Conservation (phyloP, 2,888 invertebrate genomes). For the Erpobdella octoculata region DNA sequence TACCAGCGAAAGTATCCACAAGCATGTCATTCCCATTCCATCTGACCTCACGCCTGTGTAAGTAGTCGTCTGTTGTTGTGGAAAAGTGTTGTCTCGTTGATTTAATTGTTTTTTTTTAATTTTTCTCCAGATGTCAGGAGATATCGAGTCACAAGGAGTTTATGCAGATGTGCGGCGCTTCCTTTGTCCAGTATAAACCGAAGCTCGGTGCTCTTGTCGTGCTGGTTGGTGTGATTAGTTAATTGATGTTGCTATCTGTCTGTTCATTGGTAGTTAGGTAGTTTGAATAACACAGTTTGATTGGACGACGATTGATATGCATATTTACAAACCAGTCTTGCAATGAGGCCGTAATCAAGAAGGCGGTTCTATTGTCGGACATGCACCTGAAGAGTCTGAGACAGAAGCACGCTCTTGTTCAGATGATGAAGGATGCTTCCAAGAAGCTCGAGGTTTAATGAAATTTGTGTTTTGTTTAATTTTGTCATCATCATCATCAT, state of each 20-base stretch:
- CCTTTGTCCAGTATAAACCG: slow-evolving; percentile 78
- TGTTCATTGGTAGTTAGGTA: background rate
- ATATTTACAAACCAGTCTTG: slow-evolving; percentile 46
- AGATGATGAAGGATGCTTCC: slow-evolving; percentile 91
- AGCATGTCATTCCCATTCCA: slow-evolving; percentile 86
- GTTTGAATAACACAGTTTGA: background rate
- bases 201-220: slow-evolving; percentile 76
- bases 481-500: background rate
- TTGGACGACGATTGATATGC: background rate
- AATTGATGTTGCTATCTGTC: background rate
- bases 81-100: background rate
- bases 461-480: background rate
- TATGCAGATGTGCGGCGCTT: slow-evolving; percentile 83
- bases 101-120: background rate
- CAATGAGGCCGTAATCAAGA: slow-evolving; percentile 62
- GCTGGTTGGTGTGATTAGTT: slow-evolving; percentile 56
- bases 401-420: slow-evolving; percentile 68
- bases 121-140: slow-evolving; percentile 42
- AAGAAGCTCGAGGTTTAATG: slow-evolving; percentile 69
- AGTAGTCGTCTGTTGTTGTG: slow-evolving; percentile 53
- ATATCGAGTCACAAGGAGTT: slow-evolving; percentile 84
- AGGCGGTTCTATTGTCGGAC: slow-evolving; percentile 84
- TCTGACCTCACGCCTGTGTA: slow-evolving; percentile 88
- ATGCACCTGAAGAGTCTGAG: slow-evolving; percentile 76
- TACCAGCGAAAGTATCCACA: slow-evolving; percentile 77